Base-by-base conservation (phyloP, 2,113 vertebrate species). In the Hippocampus abdominalis region DNA sequence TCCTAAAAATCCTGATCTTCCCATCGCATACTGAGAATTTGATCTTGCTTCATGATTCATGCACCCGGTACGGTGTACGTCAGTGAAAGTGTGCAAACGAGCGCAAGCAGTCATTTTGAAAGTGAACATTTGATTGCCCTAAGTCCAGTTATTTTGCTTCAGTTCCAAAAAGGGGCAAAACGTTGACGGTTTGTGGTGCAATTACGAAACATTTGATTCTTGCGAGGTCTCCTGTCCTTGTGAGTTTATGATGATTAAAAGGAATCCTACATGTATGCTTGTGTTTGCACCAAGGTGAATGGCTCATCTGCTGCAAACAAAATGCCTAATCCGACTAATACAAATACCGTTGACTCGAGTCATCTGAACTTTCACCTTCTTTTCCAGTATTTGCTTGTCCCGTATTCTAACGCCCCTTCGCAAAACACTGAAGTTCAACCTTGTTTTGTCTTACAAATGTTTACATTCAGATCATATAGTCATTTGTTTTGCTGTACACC, bases 301-400 rank as follows among this genome's bases (percentile, higher is more conserved):
- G 63, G 42, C 40, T 64, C 40, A 23, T 42, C 20, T 25, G 40
- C 63, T 64, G 63, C 40, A 64, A 64, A 46, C 63, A 42, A 64
- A 64, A 46, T 44, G n/a, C 11, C 40, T 23, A 42, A 64, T 25
- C 39, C 39, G 15, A 16, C 40, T 10, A 62, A 32, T 62, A 39
- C 59, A 62, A 62, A 64, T 23, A 64, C 32, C 32, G 32, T 36
- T 36, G 32, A 36, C 32, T 36, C 32, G 40, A 64, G 39, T 64
- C 62, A 5, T 7, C 9, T 23, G 40, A 64, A 64, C 63, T 42
- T 63, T 64, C 36, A 46, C 40, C 40, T 42, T 46, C 15, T 60
- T 42, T 67, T 67, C 32, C 13, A 32, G 4, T 21, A 9, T 54
- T 36, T 59, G 18, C 12, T 61, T 54, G 2, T 44, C n/a, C 3